phyloP scores from a whole-genome alignment of 2,797 vertebrate species.

The Macrochelys suwanniensis region DNA sequence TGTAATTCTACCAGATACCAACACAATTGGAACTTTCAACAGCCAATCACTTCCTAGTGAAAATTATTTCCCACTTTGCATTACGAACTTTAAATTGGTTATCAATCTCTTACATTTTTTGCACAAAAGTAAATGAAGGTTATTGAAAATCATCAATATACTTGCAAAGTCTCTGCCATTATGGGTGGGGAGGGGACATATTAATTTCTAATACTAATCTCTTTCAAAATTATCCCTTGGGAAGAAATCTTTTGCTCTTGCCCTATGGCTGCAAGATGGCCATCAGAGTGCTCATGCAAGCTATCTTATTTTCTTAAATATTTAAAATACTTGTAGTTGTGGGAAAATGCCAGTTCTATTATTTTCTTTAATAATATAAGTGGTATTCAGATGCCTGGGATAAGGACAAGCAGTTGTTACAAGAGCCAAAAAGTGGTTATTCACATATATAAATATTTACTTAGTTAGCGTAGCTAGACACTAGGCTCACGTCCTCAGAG shows the following conservation, averaged over 20 bases:
- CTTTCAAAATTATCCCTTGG: fast-evolving
- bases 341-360: slow-evolving; percentile 51
- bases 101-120: slow-evolving; percentile 33
- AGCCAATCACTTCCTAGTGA: slow-evolving; percentile 23
- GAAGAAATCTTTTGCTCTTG: slow-evolving; percentile 14
- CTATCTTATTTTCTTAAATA: slow-evolving; percentile 65
- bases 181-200: background rate
- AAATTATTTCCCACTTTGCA: slow-evolving; percentile 41
- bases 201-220: background rate
- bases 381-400: slow-evolving; percentile 63
- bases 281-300: background rate
- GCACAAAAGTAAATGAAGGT: slow-evolving; percentile 1
- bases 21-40: slow-evolving; percentile 47
- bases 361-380: slow-evolving; percentile 58
- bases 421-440: slow-evolving; percentile 11
- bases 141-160: slow-evolving; percentile 5
- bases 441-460: no score
- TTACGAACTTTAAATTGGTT: slow-evolving; percentile 33
- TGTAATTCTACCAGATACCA: slow-evolving; percentile 65
- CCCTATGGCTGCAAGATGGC: background rate
- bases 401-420: slow-evolving; percentile 59
- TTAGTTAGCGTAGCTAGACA: slow-evolving; percentile 41
- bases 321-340: slow-evolving; percentile 70
- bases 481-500: background rate
- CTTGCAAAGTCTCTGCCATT: background rate